Base-by-base conservation (phyloP, 2,888 invertebrate species). In the Sussaba pulchella region DNA sequence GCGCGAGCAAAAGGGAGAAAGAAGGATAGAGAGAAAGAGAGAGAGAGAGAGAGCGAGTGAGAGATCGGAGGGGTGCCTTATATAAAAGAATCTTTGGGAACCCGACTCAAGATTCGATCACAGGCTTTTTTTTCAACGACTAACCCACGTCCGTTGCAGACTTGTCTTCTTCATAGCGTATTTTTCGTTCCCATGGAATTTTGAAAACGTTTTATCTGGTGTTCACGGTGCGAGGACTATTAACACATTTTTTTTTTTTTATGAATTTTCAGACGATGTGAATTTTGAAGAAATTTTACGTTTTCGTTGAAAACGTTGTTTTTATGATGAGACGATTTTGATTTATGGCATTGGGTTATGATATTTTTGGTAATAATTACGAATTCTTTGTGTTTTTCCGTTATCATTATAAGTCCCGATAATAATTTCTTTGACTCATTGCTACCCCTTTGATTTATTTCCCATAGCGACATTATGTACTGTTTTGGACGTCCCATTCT, bases 31-130 rank as follows among this genome's bases (percentile, higher is more conserved):
- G 81, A 78, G 83, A 86, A 87, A 88, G 50, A 73, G 67, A 69
- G 14, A 5, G 59, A 69, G 21, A 61, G 24, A 17, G 24, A 69
- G 59, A 50, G 52, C 43, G 31, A 52, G 41, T 59, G 71, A 77
- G n/a, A n/a, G 2, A 19, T 17, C 45, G 52, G 73, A 73, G 82
- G 72, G 72, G 72, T 50, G 63, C 66, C 78, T 76, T 61, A 50
- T 73, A 80, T 88, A 88, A 90, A 89, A 87, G 89, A 90, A 85
- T 89, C 92, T 90, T 92, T 92, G 92, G 92, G 92, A 92, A 92
- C 92, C 88, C 77, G 86, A 84, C 82, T 87, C 84, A 92, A 92
- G 91, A 91, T 92, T 91, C 90, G 91, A 91, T 92, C 92, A 92
- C 92, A 92, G 89, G 88, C 87, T 87, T 86, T 87, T 52, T 63